Evolutionary conservation across 2,113 vertebrate genomes (phyloP).

Genomic region (Nothoprocta pentlandii): DNA sequence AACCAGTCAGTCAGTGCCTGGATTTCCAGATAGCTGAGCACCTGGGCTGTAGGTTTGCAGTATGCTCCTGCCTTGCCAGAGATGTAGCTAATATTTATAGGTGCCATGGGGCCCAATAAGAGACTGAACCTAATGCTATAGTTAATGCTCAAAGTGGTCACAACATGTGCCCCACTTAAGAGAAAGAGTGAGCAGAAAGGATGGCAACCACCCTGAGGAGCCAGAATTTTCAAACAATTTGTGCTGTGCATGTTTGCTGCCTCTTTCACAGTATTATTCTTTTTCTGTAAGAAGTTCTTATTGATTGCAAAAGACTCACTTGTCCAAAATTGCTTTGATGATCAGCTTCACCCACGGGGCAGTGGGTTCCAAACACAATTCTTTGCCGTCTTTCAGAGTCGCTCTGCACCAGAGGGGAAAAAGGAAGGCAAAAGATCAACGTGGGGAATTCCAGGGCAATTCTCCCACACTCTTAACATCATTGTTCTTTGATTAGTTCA

Average conservation of each 20-base stretch:
- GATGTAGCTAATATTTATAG: fast-evolving
- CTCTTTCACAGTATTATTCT: fast-evolving
- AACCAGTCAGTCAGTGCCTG: neutral
- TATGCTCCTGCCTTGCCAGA: neutral
- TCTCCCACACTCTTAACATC: neutral
- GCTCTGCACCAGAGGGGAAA: conserved; percentile 59
- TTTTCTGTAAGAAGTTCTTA: neutral
- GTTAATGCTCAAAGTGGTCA: neutral
- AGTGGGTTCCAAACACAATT: conserved; percentile 74
- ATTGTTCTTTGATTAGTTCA: neutral
- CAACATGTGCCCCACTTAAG: neutral
- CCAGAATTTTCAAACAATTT: neutral
- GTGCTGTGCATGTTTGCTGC: fast-evolving
- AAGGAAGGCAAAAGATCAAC: neutral
- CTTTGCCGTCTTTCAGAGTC: conserved; percentile 30
- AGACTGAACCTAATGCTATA: neutral
- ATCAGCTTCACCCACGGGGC: conserved; percentile 74
- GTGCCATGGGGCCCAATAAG: neutral
- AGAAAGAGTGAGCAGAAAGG: neutral
- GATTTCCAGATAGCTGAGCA: neutral
- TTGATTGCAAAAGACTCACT: conserved; percentile 30
- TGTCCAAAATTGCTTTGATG: conserved; percentile 70
- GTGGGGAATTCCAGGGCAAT: neutral
- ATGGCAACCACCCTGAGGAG: neutral
- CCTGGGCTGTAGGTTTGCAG: neutral